Conservation (phyloP, 2,888 invertebrate species). For the Nudaria mundana region DNA sequence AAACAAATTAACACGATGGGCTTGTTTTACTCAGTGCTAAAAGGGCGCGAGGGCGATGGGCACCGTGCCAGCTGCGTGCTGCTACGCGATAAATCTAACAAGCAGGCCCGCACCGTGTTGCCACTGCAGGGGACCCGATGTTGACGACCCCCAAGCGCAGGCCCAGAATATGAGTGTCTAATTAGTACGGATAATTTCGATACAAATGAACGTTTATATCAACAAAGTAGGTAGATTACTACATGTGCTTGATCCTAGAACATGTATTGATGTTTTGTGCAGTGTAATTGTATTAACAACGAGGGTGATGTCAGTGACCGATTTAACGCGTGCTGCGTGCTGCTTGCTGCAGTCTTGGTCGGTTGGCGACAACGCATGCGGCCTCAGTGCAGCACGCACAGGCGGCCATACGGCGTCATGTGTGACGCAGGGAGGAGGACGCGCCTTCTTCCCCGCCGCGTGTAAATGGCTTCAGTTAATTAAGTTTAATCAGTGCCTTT, state of each 20-base stretch:
- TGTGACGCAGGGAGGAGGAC: slow-evolving; percentile 32
- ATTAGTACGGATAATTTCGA: no score
- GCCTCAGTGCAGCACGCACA: slow-evolving; percentile 23
- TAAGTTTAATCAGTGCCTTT: slow-evolving; percentile 78
- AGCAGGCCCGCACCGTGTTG: slow-evolving; percentile 17
- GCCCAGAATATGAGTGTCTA: no score
- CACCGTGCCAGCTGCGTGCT: slow-evolving; percentile 70
- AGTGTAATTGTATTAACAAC: slow-evolving; percentile 20
- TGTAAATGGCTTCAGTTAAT: slow-evolving; percentile 80
- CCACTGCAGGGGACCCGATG: slow-evolving; percentile 16
- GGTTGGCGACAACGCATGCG: slow-evolving; percentile 9
- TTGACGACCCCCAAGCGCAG: slow-evolving; percentile 14
- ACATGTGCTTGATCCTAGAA: not conserved
- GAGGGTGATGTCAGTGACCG: slow-evolving; percentile 48
- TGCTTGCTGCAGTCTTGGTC: slow-evolving; percentile 6
- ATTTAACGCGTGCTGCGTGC: slow-evolving; percentile 44
- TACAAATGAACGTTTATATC: not conserved
- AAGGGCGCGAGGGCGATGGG: slow-evolving; percentile 72
- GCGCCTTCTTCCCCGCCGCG: slow-evolving; percentile 49
- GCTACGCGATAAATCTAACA: slow-evolving; percentile 63
- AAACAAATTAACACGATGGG: slow-evolving; percentile 79
- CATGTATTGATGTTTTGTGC: no score
- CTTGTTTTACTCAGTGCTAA: slow-evolving; percentile 75
- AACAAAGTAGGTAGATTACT: not conserved
- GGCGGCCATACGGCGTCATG: slow-evolving; percentile 22